phyloP scores from a whole-genome alignment of 1,140 invertebrate genomes.

The Maconellicoccus hirsutus region DNA sequence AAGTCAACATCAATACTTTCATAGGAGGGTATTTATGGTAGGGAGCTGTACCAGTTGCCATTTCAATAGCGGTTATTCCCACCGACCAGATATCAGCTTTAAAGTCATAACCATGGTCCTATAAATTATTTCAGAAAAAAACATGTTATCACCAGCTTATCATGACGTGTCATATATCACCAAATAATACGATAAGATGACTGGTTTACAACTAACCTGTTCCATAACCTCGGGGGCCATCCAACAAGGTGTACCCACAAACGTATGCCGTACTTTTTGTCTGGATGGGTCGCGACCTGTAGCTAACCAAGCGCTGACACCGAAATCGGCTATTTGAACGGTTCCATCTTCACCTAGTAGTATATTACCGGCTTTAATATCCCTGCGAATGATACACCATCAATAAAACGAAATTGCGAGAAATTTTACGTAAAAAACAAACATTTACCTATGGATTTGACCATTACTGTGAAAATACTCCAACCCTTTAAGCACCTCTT shows the following conservation, averaged over 20 bases:
- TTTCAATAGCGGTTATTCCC: slow-evolving; percentile 97
- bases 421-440: background rate
- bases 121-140: slow-evolving; percentile 30
- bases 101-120: slow-evolving; percentile 96
- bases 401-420: background rate
- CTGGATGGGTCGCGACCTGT: slow-evolving; percentile 80
- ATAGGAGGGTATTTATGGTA: slow-evolving; percentile 99
- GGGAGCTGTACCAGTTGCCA: slow-evolving; percentile 95
- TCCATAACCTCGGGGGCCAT: slow-evolving; percentile 99
- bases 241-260: slow-evolving; percentile 97
- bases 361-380: slow-evolving; percentile 98
- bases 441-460: slow-evolving; percentile 82
- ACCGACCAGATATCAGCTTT: slow-evolving; percentile 99
- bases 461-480: slow-evolving; percentile 99
- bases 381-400: slow-evolving; percentile 44
- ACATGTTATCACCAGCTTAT: slow-evolving; percentile 18
- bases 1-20: slow-evolving; percentile 96
- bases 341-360: slow-evolving; percentile 94
- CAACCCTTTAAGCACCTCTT: slow-evolving; percentile 93
- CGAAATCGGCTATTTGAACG: slow-evolving; percentile 94
- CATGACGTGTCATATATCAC: slow-evolving; percentile 20
- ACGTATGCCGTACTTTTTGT: slow-evolving; percentile 91
- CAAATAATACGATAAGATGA: slow-evolving; percentile 26
- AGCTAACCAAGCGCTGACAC: slow-evolving; percentile 85
- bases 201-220: slow-evolving; percentile 44